phyloP scores from a whole-genome alignment of 1,140 invertebrate genomes.

The Eupeodes corollae region DNA sequence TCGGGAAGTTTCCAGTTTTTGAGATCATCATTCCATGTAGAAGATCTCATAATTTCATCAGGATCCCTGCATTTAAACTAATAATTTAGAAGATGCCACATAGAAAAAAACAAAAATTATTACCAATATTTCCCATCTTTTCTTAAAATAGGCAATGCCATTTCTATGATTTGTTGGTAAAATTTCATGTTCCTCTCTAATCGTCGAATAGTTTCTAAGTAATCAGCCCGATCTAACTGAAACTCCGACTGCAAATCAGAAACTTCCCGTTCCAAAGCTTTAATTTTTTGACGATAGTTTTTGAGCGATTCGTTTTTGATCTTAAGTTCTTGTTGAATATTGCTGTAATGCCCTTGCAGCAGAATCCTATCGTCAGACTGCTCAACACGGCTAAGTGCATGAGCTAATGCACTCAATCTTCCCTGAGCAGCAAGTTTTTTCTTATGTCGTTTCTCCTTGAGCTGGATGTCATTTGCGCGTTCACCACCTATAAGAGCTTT shows the following conservation, averaged over 20 bases:
- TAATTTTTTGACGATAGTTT: constrained; percentile 53
- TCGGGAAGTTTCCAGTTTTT: constrained; percentile 64
- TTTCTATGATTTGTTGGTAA: constrained; percentile 56
- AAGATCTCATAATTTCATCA: constrained; percentile 55
- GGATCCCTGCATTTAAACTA: constrained; percentile 41
- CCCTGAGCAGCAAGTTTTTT: constrained; percentile 59
- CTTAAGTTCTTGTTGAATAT: constrained; percentile 65
- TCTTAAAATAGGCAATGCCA: constrained; percentile 57
- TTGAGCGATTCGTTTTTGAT: constrained; percentile 59
- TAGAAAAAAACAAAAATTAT: background rate
- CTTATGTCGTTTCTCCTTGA: constrained; percentile 55
- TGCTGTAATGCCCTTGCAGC: constrained; percentile 54
- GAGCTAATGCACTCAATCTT: constrained; percentile 50
- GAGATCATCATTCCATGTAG: constrained; percentile 65
- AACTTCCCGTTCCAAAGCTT: constrained; percentile 57
- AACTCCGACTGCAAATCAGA: constrained; percentile 73
- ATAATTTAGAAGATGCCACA: no score
- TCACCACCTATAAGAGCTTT: constrained; percentile 71
- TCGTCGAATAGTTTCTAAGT: constrained; percentile 70
- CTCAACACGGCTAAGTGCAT: constrained; percentile 56
- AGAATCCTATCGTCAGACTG: constrained; percentile 50
- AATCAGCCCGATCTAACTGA: constrained; percentile 71
- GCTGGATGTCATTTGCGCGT: constrained; percentile 55
- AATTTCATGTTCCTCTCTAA: constrained; percentile 64
- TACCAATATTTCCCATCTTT: constrained; percentile 65